Evolutionary conservation across 2,888 invertebrate genomes (phyloP).

Genomic region (Chaitophorus viminalis): DNA sequence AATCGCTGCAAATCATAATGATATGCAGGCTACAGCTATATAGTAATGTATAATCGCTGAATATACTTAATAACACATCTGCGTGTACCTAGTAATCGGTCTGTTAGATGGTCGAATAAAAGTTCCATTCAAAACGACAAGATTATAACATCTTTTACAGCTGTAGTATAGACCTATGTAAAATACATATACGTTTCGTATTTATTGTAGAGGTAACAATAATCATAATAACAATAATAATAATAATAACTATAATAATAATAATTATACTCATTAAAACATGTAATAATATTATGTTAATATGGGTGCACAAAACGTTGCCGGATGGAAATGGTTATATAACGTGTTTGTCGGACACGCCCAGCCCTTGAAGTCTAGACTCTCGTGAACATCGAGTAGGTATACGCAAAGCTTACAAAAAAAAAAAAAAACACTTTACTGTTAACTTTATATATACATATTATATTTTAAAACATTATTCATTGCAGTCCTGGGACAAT

Average conservation of each 20-base stretch:
- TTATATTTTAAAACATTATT: neutral
- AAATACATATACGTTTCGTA: neutral
- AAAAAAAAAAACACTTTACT: neutral
- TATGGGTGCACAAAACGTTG: constrained; percentile 23
- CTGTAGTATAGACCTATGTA: neutral
- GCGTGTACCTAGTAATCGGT: no score
- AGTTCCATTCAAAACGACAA: neutral
- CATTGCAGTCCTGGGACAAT: neutral
- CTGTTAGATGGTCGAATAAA: neutral
- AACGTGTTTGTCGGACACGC: constrained; percentile 51
- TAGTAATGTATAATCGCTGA: no score
- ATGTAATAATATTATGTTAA: constrained; percentile 49
- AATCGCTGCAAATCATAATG: no score
- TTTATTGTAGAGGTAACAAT: neutral
- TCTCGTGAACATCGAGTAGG: neutral
- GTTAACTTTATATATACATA: neutral
- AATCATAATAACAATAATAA: constrained; percentile 8
- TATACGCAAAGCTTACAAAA: neutral
- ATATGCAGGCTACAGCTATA: no score
- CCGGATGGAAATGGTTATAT: constrained; percentile 42
- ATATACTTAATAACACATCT: no score
- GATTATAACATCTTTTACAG: no score
- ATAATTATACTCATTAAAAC: constrained; percentile 41
- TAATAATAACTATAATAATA: constrained; percentile 18
- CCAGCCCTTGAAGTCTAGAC: constrained; percentile 32